Conservation (phyloP, 2,113 vertebrate genomes). For the Caracal caracal region DNA sequence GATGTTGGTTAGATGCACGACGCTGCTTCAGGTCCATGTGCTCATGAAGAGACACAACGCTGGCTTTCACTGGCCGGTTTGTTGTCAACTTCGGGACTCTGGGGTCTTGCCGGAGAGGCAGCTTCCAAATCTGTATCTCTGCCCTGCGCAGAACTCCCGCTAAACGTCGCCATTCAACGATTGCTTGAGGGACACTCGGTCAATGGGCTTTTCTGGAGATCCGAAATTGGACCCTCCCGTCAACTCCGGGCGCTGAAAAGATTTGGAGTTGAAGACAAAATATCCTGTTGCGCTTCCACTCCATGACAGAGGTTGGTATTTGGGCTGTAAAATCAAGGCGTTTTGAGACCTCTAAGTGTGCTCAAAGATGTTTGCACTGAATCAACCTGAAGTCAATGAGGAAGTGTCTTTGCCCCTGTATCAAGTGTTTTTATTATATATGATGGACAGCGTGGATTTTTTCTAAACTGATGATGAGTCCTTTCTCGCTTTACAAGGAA, state of each 20-base stretch:
- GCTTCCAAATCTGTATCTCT: fast-evolving
- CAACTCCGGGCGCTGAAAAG: not conserved
- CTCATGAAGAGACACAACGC: not conserved
- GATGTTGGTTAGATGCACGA: fast-evolving
- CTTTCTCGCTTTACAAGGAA: not conserved
- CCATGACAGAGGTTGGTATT: fast-evolving
- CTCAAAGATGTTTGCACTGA: not conserved
- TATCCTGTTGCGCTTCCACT: not conserved
- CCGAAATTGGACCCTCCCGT: not conserved
- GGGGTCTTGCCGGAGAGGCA: not conserved
- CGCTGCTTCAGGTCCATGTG: not conserved
- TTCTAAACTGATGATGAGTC: not conserved
- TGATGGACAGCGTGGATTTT: not conserved
- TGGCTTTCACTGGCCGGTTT: too few relatives aligned
- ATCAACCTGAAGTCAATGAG: not conserved
- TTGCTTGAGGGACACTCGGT: not conserved
- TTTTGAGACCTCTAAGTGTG: not conserved
- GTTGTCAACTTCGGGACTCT: too few relatives aligned
- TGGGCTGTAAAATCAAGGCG: too few relatives aligned
- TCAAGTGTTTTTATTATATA: not conserved
- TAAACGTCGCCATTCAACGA: too few relatives aligned
- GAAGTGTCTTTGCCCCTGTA: not conserved
- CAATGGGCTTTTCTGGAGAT: not conserved
- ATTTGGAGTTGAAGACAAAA: not conserved
- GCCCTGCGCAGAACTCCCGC: not conserved